phyloP scores from a whole-genome alignment of 92 coral and sea anemone species.

The Anthopleura xanthogrammica region DNA sequence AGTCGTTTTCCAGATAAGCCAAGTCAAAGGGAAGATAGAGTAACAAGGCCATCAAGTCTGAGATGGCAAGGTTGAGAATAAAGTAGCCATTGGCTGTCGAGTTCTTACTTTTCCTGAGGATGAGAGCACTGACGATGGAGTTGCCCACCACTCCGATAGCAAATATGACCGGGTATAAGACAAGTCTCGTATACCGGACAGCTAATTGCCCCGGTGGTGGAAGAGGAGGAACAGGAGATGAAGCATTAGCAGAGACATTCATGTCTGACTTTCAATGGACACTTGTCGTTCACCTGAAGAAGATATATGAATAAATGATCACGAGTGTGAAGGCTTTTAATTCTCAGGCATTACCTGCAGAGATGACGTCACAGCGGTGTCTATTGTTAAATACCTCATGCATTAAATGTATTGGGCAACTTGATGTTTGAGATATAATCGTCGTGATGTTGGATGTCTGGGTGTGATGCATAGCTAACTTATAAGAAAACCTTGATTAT shows the following conservation, averaged over 20 bases:
- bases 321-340: neutral
- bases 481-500: neutral
- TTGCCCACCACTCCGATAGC: conserved; percentile 71
- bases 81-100: conserved; percentile 73
- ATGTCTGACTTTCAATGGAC: conserved; percentile 1
- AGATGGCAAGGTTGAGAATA: conserved; percentile 71
- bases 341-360: neutral
- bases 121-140: conserved; percentile 56
- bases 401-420: neutral
- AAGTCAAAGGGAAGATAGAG: conserved; percentile 74
- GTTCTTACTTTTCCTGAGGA: conserved; percentile 50
- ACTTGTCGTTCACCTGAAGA: neutral
- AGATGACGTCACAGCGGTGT: neutral
- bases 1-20: conserved; percentile 68
- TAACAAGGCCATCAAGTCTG: conserved; percentile 67
- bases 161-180: conserved; percentile 65
- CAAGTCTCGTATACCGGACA: conserved; percentile 60
- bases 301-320: conserved; percentile 6
- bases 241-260: conserved; percentile 13
- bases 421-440: neutral
- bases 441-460: neutral
- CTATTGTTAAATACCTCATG: neutral
- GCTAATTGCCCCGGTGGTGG: conserved; percentile 32
- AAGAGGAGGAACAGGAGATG: neutral
- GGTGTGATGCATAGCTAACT: neutral